phyloP scores from a whole-genome alignment of 1,140 invertebrate species.

The Lordiphosa stackelbergi region DNA sequence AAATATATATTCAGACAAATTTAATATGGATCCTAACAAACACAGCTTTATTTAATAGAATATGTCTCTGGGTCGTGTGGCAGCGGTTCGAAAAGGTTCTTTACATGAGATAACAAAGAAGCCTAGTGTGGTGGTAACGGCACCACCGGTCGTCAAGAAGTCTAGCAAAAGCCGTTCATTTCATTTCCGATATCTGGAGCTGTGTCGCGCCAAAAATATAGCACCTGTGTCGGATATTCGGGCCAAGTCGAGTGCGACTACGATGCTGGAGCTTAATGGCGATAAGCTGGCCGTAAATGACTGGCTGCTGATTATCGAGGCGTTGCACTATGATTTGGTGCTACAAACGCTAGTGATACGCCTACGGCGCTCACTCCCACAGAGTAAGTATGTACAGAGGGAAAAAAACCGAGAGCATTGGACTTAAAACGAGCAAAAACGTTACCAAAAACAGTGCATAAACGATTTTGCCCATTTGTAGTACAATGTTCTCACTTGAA shows the following conservation, averaged over 20 bases:
- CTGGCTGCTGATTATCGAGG: constrained; percentile 81
- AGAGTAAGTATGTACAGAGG: constrained; percentile 53
- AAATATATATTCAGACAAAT: too few relatives aligned
- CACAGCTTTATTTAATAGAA: constrained; percentile 4
- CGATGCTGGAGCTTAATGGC: constrained; percentile 79
- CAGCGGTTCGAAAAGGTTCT: constrained; percentile 12
- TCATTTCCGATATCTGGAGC: constrained; percentile 69
- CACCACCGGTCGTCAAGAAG: constrained; percentile 50
- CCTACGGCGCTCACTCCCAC: constrained; percentile 67
- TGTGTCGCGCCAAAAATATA: constrained; percentile 70
- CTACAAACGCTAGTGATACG: constrained; percentile 79
- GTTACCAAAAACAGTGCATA: too few relatives aligned
- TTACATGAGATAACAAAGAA: constrained; percentile 26
- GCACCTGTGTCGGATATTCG: constrained; percentile 59
- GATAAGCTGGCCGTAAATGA: constrained; percentile 82
- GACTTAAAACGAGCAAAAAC: too few relatives aligned
- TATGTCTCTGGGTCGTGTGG: constrained; percentile 31
- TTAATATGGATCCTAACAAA: too few relatives aligned
- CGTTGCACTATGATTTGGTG: constrained; percentile 80
- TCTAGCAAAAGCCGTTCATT: constrained; percentile 69
- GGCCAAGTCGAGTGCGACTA: constrained; percentile 76
- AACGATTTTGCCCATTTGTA: too few relatives aligned
- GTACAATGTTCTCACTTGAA: too few relatives aligned
- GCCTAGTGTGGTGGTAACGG: constrained; percentile 17
- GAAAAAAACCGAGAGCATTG: too few relatives aligned